A percentile compares a stretch with the other conserved stretches of the same genome.
These are phyloP conservation scores for Pangasius mekongensis DNA, from an alignment of 2,797 vertebrate species.

Conservation along the genomic window DNA sequence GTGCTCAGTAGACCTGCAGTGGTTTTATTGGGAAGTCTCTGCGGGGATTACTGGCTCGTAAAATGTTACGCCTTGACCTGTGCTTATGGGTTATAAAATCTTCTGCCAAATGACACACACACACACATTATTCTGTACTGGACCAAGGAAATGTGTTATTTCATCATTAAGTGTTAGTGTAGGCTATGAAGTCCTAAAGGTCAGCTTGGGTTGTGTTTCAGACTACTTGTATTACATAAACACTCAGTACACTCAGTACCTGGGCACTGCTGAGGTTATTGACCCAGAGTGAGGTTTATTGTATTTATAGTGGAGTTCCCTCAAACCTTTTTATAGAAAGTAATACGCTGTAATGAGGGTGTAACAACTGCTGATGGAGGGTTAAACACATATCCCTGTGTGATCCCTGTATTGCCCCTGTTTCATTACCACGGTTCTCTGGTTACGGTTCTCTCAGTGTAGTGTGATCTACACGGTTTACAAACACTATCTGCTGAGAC, in stretches of 20 bases:
- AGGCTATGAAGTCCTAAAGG: not conserved
- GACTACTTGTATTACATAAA: not conserved
- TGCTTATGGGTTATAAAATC: not conserved
- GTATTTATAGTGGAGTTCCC: too few relatives aligned
- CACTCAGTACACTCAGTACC: not conserved
- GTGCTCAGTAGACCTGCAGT: not conserved
- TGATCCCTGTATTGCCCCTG: not conserved
- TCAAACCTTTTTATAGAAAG: not conserved
- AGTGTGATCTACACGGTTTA: not conserved
- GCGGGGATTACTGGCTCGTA: not conserved
- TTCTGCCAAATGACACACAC: too few relatives aligned
- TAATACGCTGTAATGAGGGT: not conserved
- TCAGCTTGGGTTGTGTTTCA: constrained; percentile 8
- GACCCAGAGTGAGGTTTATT: not conserved
- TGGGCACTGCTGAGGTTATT: not conserved
- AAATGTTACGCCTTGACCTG: not conserved
- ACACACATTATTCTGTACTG: not conserved
- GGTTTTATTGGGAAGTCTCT: not conserved
- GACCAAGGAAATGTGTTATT: not conserved
- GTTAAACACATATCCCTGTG: not conserved
- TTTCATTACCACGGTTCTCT: not conserved
- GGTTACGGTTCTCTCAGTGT: not conserved
- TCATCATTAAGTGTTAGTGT: not conserved
- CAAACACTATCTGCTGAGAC: not conserved
- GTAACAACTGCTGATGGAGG: not conserved